These are phyloP conservation scores for Drosophila neonasuta DNA, from an alignment of 2,888 invertebrate genomes.

Conservation along the genomic window DNA sequence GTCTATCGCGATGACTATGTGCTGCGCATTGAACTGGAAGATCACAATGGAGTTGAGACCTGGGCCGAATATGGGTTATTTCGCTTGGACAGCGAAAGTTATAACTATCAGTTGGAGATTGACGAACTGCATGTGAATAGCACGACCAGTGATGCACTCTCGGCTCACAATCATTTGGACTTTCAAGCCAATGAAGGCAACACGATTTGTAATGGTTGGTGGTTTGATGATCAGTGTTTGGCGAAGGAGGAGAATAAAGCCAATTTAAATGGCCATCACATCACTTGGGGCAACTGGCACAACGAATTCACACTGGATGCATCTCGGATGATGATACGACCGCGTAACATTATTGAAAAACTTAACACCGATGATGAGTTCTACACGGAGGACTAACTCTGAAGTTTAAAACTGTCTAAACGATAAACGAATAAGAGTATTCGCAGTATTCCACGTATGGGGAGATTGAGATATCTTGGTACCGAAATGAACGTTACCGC, in stretches of 20 bases:
- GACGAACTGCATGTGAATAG: conserved; percentile 80
- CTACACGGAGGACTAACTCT: conserved; percentile 29
- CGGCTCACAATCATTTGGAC: conserved; percentile 83
- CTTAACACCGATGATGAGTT: conserved; percentile 21
- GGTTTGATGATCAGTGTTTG: conserved; percentile 84
- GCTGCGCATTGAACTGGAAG: conserved; percentile 83
- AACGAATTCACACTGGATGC: conserved; percentile 83
- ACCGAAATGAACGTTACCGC: conserved; percentile 55
- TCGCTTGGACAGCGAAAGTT: conserved; percentile 81
- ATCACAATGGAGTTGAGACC: conserved; percentile 82
- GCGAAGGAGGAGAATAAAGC: conserved; percentile 43
- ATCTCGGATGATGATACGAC: conserved; percentile 83
- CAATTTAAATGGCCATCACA: conserved; percentile 80
- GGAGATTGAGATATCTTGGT: conserved; percentile 35
- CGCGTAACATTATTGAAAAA: conserved; percentile 38
- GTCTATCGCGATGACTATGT: conserved; percentile 80
- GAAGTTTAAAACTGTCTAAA: conserved; percentile 16
- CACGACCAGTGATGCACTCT: conserved; percentile 84
- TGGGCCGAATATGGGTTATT: conserved; percentile 84
- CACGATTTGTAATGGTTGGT: conserved; percentile 84
- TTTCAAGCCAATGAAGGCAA: conserved; percentile 81
- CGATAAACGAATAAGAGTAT: conserved; percentile 4
- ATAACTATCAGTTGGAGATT: conserved; percentile 83
- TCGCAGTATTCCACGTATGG: conserved; percentile 28
- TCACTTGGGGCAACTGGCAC: conserved; percentile 85